These are phyloP conservation scores for Physocephala rufipes DNA, from an alignment of 2,888 invertebrate species.

Conservation along the genomic window DNA sequence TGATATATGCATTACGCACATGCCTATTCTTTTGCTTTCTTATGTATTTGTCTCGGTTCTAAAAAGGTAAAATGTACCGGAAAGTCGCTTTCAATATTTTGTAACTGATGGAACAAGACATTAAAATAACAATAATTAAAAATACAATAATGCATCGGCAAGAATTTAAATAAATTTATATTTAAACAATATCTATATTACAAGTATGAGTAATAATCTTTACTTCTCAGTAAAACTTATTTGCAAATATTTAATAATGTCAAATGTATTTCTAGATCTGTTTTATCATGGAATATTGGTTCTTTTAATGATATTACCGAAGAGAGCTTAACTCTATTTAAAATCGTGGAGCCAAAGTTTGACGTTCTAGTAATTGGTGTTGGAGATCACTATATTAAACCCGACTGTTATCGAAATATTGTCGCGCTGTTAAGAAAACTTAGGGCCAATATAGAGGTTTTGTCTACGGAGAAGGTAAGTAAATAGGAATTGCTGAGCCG, in stretches of 20 bases:
- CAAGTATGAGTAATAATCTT: background rate
- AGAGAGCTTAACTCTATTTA: conserved; percentile 81
- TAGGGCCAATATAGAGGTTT: conserved; percentile 79
- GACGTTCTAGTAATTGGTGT: conserved; percentile 80
- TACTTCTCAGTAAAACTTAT: background rate
- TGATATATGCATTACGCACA: too few relatives aligned
- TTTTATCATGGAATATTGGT: conserved; percentile 85
- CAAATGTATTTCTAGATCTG: conserved; percentile 68
- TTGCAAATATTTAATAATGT: conserved; percentile 11
- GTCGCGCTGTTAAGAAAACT: conserved; percentile 67
- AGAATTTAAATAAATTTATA: background rate
- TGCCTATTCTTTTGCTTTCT: too few relatives aligned
- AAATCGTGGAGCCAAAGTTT: conserved; percentile 82
- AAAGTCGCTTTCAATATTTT: background rate
- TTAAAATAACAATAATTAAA: background rate
- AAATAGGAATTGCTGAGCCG: too few relatives aligned
- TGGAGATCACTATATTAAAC: conserved; percentile 69
- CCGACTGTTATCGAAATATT: conserved; percentile 64
- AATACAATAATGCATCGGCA: background rate
- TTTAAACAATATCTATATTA: background rate
- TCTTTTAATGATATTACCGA: conserved; percentile 75
- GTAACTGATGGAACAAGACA: background rate
- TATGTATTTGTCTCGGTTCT: too few relatives aligned
- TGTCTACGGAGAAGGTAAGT: conserved; percentile 75
- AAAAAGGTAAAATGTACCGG: too few relatives aligned